Percentiles rank a stretch among this genome's conserved stretches.
These are phyloP conservation scores for Urocolius indicus DNA, from an alignment of 2,113 vertebrate species.

Conservation along the genomic window DNA sequence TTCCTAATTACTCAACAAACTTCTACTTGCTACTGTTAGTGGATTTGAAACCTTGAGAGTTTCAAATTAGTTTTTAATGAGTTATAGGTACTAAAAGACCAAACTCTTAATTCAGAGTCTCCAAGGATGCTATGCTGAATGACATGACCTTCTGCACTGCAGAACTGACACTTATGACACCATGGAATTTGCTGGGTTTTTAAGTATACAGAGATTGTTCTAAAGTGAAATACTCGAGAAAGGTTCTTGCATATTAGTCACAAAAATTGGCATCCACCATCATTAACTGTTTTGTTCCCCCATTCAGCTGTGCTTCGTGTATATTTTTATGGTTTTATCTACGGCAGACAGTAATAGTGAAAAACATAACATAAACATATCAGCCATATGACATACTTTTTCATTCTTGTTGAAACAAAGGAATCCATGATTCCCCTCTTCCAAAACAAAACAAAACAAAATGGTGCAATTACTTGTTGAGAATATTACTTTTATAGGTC, in stretches of 20 bases:
- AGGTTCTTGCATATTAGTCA: background rate
- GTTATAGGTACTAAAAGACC: background rate
- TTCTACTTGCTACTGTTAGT: background rate
- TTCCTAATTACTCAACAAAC: background rate
- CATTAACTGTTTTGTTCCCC: conserved; percentile 14
- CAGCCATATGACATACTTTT: accelerated
- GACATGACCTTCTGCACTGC: conserved; percentile 49
- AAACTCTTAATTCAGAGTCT: conserved; percentile 42
- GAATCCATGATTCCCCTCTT: accelerated
- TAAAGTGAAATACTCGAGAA: background rate
- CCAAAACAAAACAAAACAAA: background rate
- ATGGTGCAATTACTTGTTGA: background rate
- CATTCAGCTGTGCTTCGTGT: background rate
- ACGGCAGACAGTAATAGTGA: background rate
- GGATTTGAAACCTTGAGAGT: conserved; percentile 21
- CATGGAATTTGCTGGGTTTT: conserved; percentile 5
- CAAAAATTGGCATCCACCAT: background rate
- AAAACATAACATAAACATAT: background rate
- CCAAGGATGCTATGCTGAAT: conserved; percentile 32
- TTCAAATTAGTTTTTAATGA: conserved; percentile 52
- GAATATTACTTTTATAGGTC: background rate
- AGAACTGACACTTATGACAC: conserved; percentile 28
- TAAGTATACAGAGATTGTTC: background rate
- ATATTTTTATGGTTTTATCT: background rate
- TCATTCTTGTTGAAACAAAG: background rate